Evolutionary conservation across 1,140 invertebrate genomes (phyloP).

Genomic region (Arctopsyche grandis): DNA sequence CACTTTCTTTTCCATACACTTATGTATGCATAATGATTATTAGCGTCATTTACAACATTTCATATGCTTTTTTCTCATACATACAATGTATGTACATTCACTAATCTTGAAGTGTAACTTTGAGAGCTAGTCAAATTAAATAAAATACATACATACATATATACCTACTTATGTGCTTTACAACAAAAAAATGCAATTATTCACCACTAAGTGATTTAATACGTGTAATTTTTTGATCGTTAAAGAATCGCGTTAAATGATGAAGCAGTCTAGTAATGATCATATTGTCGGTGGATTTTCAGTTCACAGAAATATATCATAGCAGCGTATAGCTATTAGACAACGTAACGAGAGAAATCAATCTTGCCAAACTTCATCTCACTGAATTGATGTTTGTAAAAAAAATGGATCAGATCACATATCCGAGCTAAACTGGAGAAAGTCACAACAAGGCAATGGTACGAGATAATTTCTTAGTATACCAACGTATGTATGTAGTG

Average conservation of each 20-base stretch:
- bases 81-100: too few relatives aligned
- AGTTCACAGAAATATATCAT: not conserved
- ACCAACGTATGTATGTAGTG: too few relatives aligned
- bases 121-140: too few relatives aligned
- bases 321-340: not conserved
- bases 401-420: slow-evolving; percentile 17
- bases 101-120: too few relatives aligned
- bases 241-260: slow-evolving; percentile 1
- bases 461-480: not conserved
- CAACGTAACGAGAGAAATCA: slow-evolving; percentile 17
- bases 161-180: too few relatives aligned
- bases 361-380: not conserved
- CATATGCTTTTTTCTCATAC: too few relatives aligned
- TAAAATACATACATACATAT: too few relatives aligned
- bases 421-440: slow-evolving; percentile 7
- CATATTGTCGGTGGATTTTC: not conserved
- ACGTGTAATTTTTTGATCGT: not conserved
- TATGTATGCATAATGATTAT: too few relatives aligned
- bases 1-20: too few relatives aligned
- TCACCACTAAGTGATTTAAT: not conserved
- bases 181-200: too few relatives aligned
- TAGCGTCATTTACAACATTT: too few relatives aligned
- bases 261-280: not conserved
- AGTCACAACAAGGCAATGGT: not conserved
- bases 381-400: not conserved